These are phyloP conservation scores for Andrena flavipes DNA, from an alignment of 2,888 invertebrate species.

Conservation along the genomic window DNA sequence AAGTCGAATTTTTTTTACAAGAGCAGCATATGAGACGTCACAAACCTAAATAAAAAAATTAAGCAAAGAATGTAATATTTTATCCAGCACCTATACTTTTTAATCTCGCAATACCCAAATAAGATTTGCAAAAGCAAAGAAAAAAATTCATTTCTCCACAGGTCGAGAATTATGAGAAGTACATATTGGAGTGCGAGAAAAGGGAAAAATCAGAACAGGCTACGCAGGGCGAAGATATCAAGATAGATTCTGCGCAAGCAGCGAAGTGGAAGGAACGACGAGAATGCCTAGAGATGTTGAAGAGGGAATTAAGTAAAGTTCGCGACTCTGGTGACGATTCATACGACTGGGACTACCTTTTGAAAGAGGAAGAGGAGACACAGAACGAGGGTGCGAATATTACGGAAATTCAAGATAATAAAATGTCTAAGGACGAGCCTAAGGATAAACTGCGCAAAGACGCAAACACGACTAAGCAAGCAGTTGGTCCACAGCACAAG, in stretches of 20 bases:
- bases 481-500: conserved; percentile 29
- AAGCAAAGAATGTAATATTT: neutral
- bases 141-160: conserved; percentile 37
- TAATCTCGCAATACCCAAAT: neutral
- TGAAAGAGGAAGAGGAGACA: conserved; percentile 71
- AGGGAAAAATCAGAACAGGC: conserved; percentile 70
- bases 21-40: neutral
- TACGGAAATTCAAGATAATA: conserved; percentile 31
- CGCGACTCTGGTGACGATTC: conserved; percentile 80
- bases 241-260: conserved; percentile 45
- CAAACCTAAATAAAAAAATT: neutral
- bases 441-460: conserved; percentile 1
- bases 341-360: conserved; percentile 79
- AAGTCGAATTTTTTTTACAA: neutral
- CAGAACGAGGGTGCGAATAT: conserved; percentile 81
- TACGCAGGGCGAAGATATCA: conserved; percentile 33
- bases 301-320: conserved; percentile 79
- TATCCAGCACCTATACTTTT: neutral
- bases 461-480: neutral
- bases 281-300: conserved; percentile 82
- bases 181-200: conserved; percentile 80
- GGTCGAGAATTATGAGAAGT: conserved; percentile 81
- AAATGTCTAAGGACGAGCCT: neutral
- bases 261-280: conserved; percentile 81
- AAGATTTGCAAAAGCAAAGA: neutral